Evolutionary conservation across 2,113 vertebrate species (phyloP).

Genomic region (Sylvilagus bachmani): DNA sequence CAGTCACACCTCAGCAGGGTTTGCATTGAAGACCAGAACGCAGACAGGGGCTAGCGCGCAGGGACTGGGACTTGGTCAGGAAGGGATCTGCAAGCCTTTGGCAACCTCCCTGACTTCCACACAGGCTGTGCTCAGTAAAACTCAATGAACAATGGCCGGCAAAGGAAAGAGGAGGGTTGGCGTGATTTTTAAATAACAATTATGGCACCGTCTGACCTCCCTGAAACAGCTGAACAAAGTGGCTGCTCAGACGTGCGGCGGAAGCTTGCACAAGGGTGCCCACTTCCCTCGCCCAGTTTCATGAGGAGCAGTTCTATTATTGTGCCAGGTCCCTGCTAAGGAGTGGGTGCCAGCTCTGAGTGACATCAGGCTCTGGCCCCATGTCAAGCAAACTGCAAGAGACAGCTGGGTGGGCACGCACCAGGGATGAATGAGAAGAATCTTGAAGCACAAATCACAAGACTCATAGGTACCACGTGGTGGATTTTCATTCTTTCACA

Average conservation of each 20-base stretch:
- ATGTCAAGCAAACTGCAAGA: background rate
- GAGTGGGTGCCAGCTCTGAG: background rate
- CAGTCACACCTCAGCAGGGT: no score
- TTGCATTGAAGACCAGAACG: background rate
- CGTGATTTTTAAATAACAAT: slow-evolving; percentile 36
- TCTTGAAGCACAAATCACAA: background rate
- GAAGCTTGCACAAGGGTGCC: background rate
- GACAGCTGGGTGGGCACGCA: background rate
- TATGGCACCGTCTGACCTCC: slow-evolving; percentile 46
- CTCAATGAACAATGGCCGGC: background rate
- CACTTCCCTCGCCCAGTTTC: background rate
- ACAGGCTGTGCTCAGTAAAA: background rate
- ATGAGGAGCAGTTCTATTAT: accelerated
- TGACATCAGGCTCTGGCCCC: background rate
- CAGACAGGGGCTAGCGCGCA: background rate
- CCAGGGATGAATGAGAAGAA: accelerated
- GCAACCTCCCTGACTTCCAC: background rate
- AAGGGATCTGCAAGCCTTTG: slow-evolving; percentile 13
- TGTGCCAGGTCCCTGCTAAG: background rate
- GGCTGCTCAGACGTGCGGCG: background rate
- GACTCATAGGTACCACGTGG: background rate
- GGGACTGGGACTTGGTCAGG: background rate
- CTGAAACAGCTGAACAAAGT: slow-evolving; percentile 16
- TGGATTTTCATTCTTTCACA: background rate
- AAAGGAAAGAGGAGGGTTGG: background rate